Evolutionary conservation across 2,113 vertebrate species (phyloP), one percentile per base, ranked within the genome.

Genomic region (Corvus moneduloides): DNA sequence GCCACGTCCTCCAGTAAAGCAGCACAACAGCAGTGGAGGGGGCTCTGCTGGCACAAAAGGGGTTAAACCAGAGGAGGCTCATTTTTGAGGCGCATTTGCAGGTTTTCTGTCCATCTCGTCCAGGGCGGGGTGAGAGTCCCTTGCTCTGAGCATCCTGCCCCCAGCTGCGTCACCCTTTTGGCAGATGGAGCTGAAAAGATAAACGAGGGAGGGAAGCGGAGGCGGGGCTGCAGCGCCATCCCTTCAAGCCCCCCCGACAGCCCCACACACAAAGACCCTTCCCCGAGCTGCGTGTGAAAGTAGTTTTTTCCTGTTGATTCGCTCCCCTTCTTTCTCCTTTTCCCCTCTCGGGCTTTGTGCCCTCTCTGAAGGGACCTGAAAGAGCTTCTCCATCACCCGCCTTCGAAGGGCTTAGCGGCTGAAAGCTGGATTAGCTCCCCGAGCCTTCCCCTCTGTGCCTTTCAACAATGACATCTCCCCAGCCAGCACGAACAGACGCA

Each of bases 381-480:
- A 96, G 93, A 91, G 93, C 76, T 87, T 66, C 97, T 97, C 91
- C 85, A 69, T 94, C 93, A 96, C 92, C 80, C 94, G 85, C 96
- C 89, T 94, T 91, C 77, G 7, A 95, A 91, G 89, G 85, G 96
- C 49, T 96, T 96, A 97, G 93, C 2, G 3, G 87, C 94, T 97
- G 92, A 96, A 96, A 97, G 93, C 95, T 92, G 96, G 97, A 97
- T 97, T 97, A 97, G 95, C 91, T 96, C 56, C 80, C 54, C 43
- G 15, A 89, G 93, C 94, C 56, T 90, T 95, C 94, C 97, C 93
- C 96, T 94, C 96, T 91, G 93, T 83, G 95, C 94, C 88, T 97
- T 97, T 96, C 96, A 97, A 94, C 95, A 92, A 94, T 94, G 96
- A 96, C 97, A 96, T 96, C 95, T 97, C 95, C 81, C 96, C 93